Base-by-base conservation (phyloP, 2,888 invertebrate genomes). In the Graphium colonna region DNA sequence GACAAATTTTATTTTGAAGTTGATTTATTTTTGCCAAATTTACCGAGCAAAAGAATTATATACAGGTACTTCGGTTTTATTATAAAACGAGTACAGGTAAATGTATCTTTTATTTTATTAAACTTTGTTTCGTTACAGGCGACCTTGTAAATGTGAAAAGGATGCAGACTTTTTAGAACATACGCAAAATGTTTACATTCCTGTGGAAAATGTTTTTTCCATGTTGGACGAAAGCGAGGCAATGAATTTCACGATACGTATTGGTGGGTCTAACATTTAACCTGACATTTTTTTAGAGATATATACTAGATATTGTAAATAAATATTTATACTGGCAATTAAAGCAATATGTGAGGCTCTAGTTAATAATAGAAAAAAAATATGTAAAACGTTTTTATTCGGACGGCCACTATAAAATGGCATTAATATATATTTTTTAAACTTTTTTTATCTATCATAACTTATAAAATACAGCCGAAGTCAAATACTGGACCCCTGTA, bases 131-230 rank as follows among this genome's bases (percentile, higher is more conserved):
- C 17, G 31, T 79, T 80, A 21, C 75, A 90, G 90, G 60, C 87
- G 90, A 57, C 86, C 87, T 9, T 90, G 90, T 62, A 90, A 90
- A 64, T 86, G 89, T 55, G 90, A 90, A 61, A 87, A 82, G 61
- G 90, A 90, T 57, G 88, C 90, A 16, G 90, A 90, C 64, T 90
- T 90, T 64, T 67, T 90, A 52, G 90, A 90, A 62, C 84, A 89
- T 68, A 89, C 86, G 18, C 90, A 90, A 65, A 90, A 90, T 62
- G 88, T 90, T 64, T 88, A 86, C 84, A 84, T 90, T 81, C 90
- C 90, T 28, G 84, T 90, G 52, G 90, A 90, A 75, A 90, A 90
- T 60, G 79, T 90, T 40, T 87, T 90, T 64, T 89, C 90, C 17
- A 90, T 90, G 90, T 73, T 90, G 60, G 90, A 90, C 57, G 82